phyloP scores from a whole-genome alignment of 2,797 vertebrate species.

The Valencia hispanica region DNA sequence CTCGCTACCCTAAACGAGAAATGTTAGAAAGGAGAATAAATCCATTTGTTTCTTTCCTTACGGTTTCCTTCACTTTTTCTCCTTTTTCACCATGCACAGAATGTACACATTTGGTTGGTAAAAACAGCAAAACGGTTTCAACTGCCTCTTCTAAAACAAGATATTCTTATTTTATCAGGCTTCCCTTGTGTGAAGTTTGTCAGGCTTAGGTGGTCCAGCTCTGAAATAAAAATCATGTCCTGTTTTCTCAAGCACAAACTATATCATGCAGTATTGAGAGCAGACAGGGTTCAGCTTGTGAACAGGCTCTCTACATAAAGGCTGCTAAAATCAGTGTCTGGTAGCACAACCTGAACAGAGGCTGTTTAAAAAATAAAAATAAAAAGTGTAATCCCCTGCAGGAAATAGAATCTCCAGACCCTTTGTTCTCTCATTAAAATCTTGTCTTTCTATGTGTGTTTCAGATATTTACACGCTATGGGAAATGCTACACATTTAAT shows the following conservation, averaged over 20 bases:
- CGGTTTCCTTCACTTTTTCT: background rate
- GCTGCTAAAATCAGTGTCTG: conserved; percentile 29
- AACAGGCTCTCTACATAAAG: conserved; percentile 34
- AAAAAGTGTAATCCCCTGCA: conserved; percentile 5
- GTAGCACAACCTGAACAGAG: conserved; percentile 26
- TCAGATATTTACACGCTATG: conserved; percentile 95
- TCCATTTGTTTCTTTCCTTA: background rate
- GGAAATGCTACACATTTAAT: conserved; percentile 99
- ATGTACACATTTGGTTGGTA: background rate
- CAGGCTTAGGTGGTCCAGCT: conserved; percentile 9
- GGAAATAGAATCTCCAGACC: conserved; percentile 1
- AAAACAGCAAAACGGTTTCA: background rate
- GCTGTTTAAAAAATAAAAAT: too few relatives aligned
- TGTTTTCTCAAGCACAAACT: conserved; percentile 30
- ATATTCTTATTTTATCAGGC: too few relatives aligned
- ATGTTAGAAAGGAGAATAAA: background rate
- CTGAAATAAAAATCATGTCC: conserved; percentile 39
- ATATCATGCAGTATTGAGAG: conserved; percentile 33
- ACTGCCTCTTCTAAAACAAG: background rate
- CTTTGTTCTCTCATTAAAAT: background rate
- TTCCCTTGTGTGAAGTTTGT: conserved; percentile 14
- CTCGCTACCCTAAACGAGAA: background rate
- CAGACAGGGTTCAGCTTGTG: conserved; percentile 38
- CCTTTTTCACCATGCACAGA: background rate
- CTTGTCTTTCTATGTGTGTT: conserved; percentile 43